These are phyloP conservation scores for Acronicta aceris DNA, from an alignment of 2,888 invertebrate genomes.

Conservation along the genomic window DNA sequence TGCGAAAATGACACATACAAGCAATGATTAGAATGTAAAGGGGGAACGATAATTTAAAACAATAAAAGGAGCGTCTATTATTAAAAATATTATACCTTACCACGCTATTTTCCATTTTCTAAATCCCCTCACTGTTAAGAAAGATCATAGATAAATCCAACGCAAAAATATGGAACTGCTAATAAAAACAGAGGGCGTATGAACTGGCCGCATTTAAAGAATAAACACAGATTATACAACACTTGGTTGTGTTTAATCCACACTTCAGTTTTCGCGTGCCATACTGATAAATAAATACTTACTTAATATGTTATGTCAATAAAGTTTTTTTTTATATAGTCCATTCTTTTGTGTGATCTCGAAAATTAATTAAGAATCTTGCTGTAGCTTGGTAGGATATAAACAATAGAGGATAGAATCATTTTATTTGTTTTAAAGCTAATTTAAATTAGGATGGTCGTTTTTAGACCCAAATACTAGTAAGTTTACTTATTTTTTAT, in stretches of 20 bases:
- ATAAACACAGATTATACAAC: conserved; percentile 39
- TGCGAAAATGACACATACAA: too few species aligned
- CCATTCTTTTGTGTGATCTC: neutral
- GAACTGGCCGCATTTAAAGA: conserved; percentile 14
- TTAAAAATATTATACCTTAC: too few species aligned
- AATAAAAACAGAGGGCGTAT: conserved; percentile 38
- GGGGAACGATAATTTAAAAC: too few species aligned
- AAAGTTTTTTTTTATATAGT: conserved; percentile 3
- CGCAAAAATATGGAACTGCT: conserved; percentile 23
- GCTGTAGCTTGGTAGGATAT: too few species aligned
- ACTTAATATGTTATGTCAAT: conserved; percentile 5
- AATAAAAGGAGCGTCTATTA: too few species aligned
- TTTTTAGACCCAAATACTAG: too few species aligned
- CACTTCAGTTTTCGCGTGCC: conserved; percentile 36
- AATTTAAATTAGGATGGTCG: too few species aligned
- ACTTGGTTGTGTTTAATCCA: conserved; percentile 43
- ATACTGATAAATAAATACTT: conserved; percentile 21
- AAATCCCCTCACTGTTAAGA: neutral
- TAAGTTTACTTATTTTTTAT: too few species aligned
- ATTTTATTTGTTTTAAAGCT: too few species aligned
- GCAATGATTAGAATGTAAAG: too few species aligned
- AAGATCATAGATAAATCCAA: conserved; percentile 17
- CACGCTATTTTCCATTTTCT: conserved; percentile 1
- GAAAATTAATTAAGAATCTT: too few species aligned
- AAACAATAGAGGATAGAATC: too few species aligned